A percentile compares a stretch with the other conserved stretches of the same genome.
These are phyloP conservation scores for Ciconia nigra DNA, from an alignment of 2,797 vertebrate genomes.

Conservation along the genomic window DNA sequence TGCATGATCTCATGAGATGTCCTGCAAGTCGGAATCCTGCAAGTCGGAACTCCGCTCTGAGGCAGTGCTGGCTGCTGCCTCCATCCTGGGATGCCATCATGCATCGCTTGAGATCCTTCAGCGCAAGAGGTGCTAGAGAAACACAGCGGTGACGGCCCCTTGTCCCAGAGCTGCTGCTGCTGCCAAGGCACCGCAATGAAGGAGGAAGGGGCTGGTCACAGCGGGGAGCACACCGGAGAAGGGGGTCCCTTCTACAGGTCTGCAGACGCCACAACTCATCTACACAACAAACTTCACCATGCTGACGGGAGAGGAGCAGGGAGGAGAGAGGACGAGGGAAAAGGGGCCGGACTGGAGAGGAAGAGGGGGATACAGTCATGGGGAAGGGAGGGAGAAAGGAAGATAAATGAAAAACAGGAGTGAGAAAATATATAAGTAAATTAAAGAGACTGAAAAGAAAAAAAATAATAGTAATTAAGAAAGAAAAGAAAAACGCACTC, in stretches of 20 bases:
- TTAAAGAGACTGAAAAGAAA: slow-evolving; percentile 80
- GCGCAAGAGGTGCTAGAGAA: neutral
- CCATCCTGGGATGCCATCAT: neutral
- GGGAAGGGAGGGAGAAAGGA: slow-evolving; percentile 80
- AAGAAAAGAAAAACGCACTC: slow-evolving; percentile 85
- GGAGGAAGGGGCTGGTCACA: slow-evolving; percentile 70
- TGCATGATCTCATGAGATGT: neutral
- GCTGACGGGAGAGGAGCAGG: slow-evolving; percentile 84
- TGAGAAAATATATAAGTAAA: slow-evolving; percentile 70
- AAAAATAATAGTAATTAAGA: slow-evolving; percentile 75
- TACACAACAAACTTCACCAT: slow-evolving; percentile 86
- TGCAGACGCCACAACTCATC: slow-evolving; percentile 85
- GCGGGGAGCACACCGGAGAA: slow-evolving; percentile 37
- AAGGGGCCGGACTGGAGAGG: slow-evolving; percentile 71
- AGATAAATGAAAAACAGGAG: slow-evolving; percentile 75
- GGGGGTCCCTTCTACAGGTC: slow-evolving; percentile 69
- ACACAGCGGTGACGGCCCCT: neutral
- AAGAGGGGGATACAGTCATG: slow-evolving; percentile 72
- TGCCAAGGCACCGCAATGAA: neutral
- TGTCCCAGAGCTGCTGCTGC: neutral
- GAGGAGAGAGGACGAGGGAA: slow-evolving; percentile 82
- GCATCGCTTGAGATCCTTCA: neutral
- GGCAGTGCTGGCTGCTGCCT: neutral
- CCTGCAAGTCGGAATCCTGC: neutral
- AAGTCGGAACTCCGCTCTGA: neutral